Evolutionary conservation across 2,113 vertebrate genomes (phyloP), one percentile per base, ranked within the genome.

Genomic region (Odocoileus virginianus): DNA sequence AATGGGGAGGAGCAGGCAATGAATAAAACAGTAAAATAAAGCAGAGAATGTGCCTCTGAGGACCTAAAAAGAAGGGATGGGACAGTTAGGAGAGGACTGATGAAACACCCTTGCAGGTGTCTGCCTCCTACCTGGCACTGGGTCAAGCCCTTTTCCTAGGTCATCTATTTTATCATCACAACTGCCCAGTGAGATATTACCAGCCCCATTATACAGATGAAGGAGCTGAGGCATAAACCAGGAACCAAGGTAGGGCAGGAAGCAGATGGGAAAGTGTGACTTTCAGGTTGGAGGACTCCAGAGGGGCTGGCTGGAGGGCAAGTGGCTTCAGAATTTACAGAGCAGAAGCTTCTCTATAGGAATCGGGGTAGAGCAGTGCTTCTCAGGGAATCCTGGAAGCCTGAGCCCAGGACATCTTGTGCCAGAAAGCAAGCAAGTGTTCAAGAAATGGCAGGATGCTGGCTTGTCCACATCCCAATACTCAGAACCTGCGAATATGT

Each of bases 21-120:
- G 54, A 5, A 16, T 1, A 13, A 27, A 71, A 50, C 5, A 25
- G 3, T 0, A 14, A 19, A 36, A 36, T 40, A 33, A 87, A 74
- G 19, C 6, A 5, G 28, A 19, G 9, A 9, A 16, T 7, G 11
- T 7, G 36, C 1, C 1, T 2, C 50, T 11, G 17, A 16, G 8
- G 45, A 2, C 10, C 45, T 57, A 7, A 11, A 3, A 47, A 13
- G 40, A 16, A 45, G 40, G 23, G n/a, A 23, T 36, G 17, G 9
- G 17, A 21, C n/a, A 12, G 64, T 5, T 21, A 11, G n/a, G 36
- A 43, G 71, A 76, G 23, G 19, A 40, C 9, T 12, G 67, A 71
- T 12, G 21, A 36, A 19, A 21, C 2, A 17, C 17, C n/a, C 21
- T 36, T 71, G n/a, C 64, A 36, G 64, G n/a, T 71, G 9, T 36